Evolutionary conservation across 2,113 vertebrate species (phyloP), one percentile per base, ranked within the genome.

Genomic region (Cairina moschata): DNA sequence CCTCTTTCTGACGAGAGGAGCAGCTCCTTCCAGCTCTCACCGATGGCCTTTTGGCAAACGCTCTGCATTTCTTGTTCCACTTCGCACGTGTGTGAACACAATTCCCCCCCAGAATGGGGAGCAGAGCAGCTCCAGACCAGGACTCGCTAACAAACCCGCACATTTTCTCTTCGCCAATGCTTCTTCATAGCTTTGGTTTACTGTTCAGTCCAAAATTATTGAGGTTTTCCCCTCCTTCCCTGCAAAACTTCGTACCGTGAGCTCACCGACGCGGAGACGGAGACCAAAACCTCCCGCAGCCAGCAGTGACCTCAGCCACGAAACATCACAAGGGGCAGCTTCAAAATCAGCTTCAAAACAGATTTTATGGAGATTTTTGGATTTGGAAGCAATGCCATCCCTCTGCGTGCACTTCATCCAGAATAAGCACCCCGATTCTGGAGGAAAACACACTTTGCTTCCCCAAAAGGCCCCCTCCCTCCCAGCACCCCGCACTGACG

Each of bases 261-360:
- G 71, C 82, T 96, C 84, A 91, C 80, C 65, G 76, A 46, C 82
- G n/a, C 63, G 63, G n/a, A 52, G 74, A 78, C 40, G 10, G 17
- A 83, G 82, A 62, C 80, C 59, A 86, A 94, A 93, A 32, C 79
- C 75, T 95, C 90, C 88, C 38, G 68, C 74, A 83, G 81, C 87
- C 94, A 95, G 86, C 46, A 93, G 93, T 96, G 22, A 96, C 92
- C 92, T 96, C 90, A 95, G 78, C 89, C 91, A 65, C 52, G 78
- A 95, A 89, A 74, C 80, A 95, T 95, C 78, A 72, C 93, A 85
- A 94, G 75, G 86, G 91, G 81, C 95, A 88, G 87, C 67, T 86
- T 85, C 86, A 93, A 90, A 95, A 95, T n/a, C 95, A 88, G 87
- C 66, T 85, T 85, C 86, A 93, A 92, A 95, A 95, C 36, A 95